Conservation (phyloP, 2,888 invertebrate genomes). For the Campoletis raptor region DNA sequence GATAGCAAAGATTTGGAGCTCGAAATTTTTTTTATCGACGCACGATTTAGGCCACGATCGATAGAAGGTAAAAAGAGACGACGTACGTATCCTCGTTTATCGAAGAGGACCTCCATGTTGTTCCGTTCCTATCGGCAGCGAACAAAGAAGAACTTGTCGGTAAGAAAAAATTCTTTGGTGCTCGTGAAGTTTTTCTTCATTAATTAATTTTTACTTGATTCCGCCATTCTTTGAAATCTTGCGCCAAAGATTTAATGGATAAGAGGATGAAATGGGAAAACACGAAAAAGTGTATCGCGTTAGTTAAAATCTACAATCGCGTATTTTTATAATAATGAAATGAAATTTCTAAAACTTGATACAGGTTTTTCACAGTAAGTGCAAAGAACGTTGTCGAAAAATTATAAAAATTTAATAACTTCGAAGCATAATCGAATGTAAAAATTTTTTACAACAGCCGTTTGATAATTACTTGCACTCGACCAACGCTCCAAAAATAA, state of each 20-base stretch:
- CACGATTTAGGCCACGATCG: background rate
- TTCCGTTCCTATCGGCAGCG: slow-evolving; percentile 36
- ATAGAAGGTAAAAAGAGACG: slow-evolving; percentile 9
- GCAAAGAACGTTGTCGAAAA: background rate
- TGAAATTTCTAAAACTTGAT: background rate
- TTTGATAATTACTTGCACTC: slow-evolving; percentile 68
- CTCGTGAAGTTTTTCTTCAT: background rate
- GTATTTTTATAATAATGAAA: background rate
- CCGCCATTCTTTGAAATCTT: no score
- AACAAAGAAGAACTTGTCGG: background rate
- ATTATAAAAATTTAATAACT: background rate
- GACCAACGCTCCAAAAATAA: slow-evolving; percentile 51
- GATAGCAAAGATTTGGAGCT: background rate
- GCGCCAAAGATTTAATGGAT: no score
- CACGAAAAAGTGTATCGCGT: no score
- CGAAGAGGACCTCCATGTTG: background rate
- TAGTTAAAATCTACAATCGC: background rate
- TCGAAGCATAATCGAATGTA: no score
- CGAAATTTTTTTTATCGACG: slow-evolving; percentile 21
- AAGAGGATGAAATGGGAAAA: no score
- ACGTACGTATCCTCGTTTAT: background rate
- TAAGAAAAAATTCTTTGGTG: no score
- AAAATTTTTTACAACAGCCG: background rate
- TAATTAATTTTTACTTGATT: background rate
- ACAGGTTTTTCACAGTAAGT: background rate